Base-by-base conservation (phyloP, 2,113 vertebrate species). In the Chlorodrepanis virens region DNA sequence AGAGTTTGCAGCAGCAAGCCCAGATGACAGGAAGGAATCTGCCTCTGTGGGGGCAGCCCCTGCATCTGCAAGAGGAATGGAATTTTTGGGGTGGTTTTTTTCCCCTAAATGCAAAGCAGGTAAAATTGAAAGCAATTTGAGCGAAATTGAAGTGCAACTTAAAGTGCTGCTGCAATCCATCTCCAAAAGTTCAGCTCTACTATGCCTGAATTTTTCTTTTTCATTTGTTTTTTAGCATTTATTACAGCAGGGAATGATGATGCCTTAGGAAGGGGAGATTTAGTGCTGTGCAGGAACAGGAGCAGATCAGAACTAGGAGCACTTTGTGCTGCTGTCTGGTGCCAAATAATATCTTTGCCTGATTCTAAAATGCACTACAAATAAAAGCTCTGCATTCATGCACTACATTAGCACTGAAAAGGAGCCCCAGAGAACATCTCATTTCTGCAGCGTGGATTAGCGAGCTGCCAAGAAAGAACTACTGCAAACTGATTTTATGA, bases 71-170 rank as follows among this genome's bases (percentile, higher is more conserved):
- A 63, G 50, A 82, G 11, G 93, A 97, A 85, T 89, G 57, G 69
- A 56, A 76, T 18, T 76, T 91, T 90, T 4, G n/a, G 68, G 63
- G 40, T 40, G 42, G 2, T 2, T 49, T 57, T 37, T 15, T 12
- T 3, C 6, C 3, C 59, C 72, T 44, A 54, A 91, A 70, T 72
- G 89, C 77, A 87, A 89, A 91, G 79, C 40, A 79, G 65, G 83
- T 79, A 40, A 94, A 93, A 90, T 65, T 47, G 53, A 95, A 93
- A 96, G 61, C 82, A 88, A 70, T 96, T 83, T 87, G 83, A n/a
- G 80, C n/a, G 16, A 50, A 79, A 93, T 5, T 28, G 75, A 71
- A 94, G 77, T 1, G 31, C 28, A 4, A 81, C 60, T 72, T 57
- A 22, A 91, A 95, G 57, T 1, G 60, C 79, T 80, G 59, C 42